Conservation (phyloP, 2,888 invertebrate genomes). For the Parasteatoda lunata region DNA sequence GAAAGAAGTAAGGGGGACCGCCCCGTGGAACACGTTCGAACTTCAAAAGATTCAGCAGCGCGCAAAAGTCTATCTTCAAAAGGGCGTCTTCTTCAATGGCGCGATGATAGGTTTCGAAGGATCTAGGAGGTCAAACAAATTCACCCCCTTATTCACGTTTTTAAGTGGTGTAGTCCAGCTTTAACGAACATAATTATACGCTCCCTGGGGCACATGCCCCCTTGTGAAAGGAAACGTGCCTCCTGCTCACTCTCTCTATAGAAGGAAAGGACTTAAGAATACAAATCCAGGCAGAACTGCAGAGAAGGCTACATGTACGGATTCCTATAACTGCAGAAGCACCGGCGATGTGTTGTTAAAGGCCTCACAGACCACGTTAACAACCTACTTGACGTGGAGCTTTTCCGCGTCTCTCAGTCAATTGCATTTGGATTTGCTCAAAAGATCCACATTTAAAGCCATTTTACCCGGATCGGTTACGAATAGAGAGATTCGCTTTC, state of each 20-base stretch:
- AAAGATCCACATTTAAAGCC: constrained; percentile 1
- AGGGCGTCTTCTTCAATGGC: constrained; percentile 47
- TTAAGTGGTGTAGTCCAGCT: constrained; percentile 69
- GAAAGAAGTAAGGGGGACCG: constrained; percentile 21
- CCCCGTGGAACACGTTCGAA: constrained; percentile 38
- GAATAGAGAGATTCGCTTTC: too few relatives aligned
- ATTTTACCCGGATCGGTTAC: too few relatives aligned
- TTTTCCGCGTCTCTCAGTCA: constrained; percentile 43
- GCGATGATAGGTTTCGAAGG: constrained; percentile 52
- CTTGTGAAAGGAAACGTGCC: constrained; percentile 65
- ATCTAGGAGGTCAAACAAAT: constrained; percentile 67
- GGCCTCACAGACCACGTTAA: constrained; percentile 46
- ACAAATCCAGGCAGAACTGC: constrained; percentile 31
- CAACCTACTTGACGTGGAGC: constrained; percentile 59
- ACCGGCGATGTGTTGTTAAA: constrained; percentile 24
- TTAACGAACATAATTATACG: constrained; percentile 69
- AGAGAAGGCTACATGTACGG: constrained; percentile 22
- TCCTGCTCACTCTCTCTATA: constrained; percentile 24
- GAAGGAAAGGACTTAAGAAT: constrained; percentile 61
- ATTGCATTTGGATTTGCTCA: constrained; percentile 35
- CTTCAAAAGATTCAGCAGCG: constrained; percentile 64
- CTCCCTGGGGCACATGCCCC: constrained; percentile 46
- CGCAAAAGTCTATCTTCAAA: constrained; percentile 33
- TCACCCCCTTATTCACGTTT: constrained; percentile 69
- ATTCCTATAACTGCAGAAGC: constrained; percentile 17